Percentiles rank a stretch among this genome's conserved stretches.
phyloP scores from a whole-genome alignment of 2,113 vertebrate genomes.

The Prionailurus viverrinus region DNA sequence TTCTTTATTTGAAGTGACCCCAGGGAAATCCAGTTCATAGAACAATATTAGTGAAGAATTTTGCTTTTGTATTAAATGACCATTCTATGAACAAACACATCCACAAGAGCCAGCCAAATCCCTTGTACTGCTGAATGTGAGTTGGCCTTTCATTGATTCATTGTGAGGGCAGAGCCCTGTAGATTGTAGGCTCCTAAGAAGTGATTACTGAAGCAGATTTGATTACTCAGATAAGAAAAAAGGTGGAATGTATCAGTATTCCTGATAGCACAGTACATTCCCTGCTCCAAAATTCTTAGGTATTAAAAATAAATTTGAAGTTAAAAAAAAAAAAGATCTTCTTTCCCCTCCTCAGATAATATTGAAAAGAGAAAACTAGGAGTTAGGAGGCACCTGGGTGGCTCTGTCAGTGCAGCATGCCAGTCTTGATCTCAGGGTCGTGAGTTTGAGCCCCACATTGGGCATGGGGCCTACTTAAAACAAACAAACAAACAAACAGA shows the following conservation, averaged over 20 bases:
- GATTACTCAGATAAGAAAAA: neutral
- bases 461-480: neutral
- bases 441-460: neutral
- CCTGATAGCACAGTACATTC: neutral
- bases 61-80: neutral
- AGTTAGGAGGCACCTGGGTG: neutral
- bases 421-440: neutral
- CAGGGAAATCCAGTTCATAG: neutral
- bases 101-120: neutral
- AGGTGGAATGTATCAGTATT: neutral
- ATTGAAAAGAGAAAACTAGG: neutral
- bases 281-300: neutral
- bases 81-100: neutral
- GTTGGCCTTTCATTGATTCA: neutral
- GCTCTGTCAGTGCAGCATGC: neutral
- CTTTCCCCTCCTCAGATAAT: neutral
- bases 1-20: neutral
- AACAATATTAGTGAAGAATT: neutral
- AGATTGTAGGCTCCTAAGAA: neutral
- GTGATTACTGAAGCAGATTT: neutral
- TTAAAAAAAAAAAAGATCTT: neutral
- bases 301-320: slow-evolving; percentile 41
- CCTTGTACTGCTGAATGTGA: neutral
- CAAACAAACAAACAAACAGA: neutral
- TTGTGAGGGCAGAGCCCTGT: neutral